A percentile compares a stretch with the other conserved stretches of the same genome.
phyloP scores from a whole-genome alignment of 2,888 invertebrate species.

The Trachelus stipa region DNA sequence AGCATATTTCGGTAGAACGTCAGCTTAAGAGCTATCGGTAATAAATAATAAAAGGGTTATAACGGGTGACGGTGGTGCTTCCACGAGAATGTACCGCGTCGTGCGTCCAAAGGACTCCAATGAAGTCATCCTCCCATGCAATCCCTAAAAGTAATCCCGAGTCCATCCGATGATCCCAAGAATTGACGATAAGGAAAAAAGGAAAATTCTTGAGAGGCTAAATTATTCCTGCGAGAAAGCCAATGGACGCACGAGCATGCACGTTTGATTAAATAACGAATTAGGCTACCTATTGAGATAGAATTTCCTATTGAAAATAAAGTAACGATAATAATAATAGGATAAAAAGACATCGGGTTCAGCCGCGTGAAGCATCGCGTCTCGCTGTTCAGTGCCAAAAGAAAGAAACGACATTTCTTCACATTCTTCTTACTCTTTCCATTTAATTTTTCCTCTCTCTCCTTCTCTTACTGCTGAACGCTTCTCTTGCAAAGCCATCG shows the following conservation, averaged over 20 bases:
- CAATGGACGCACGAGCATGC: neutral
- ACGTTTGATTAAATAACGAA: slow-evolving; percentile 44
- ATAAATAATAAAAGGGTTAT: slow-evolving; percentile 60
- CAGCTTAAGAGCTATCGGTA: slow-evolving; percentile 64
- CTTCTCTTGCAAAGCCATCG: neutral
- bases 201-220: neutral
- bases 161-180: neutral
- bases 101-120: neutral
- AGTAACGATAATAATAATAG: slow-evolving; percentile 2
- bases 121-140: neutral
- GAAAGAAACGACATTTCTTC: neutral
- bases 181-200: neutral
- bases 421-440: neutral
- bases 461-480: neutral
- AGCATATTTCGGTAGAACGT: slow-evolving; percentile 65
- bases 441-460: neutral
- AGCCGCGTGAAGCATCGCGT: slow-evolving; percentile 5
- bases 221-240: neutral
- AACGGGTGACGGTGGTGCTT: slow-evolving; percentile 44
- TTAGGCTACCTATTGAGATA: slow-evolving; percentile 56
- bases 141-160: neutral
- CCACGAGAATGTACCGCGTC: neutral
- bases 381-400: slow-evolving; percentile 7
- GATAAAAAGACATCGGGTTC: slow-evolving; percentile 1
- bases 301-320: slow-evolving; percentile 4